Base-by-base conservation (phyloP, 2,113 vertebrate species). In the Nothoprocta pentlandii region DNA sequence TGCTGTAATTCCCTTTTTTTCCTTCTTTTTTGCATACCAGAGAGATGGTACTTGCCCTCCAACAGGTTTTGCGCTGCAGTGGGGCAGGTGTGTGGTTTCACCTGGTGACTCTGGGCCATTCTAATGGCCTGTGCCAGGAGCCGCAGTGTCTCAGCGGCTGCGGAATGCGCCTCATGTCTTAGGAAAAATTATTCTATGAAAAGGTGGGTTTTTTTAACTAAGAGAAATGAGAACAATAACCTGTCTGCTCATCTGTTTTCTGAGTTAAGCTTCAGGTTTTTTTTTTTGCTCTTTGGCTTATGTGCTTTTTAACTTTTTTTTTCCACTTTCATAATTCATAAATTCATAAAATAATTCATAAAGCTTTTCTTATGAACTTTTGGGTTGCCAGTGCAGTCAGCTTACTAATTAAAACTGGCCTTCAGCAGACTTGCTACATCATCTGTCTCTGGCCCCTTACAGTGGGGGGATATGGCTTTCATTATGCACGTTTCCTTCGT, bases 401-500 rank as follows among this genome's bases (percentile, higher is more conserved):
- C 87, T 85, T 76, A 92, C 46, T 61, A 80, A 70, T 41, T 80
- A 80, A 77, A 54, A 54, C 71, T 93, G 85, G 30, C 85, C 94
- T 32, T 68, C 82, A 36, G 53, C 79, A 94, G 95, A 74, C 68
- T 63, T 70, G 56, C 69, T 94, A 73, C 11, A 2, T 82, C 82
- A 89, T 93, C 86, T 95, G 74, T 93, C 77, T 91, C 68, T 95
- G 75, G 85, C 95, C 90, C 82, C 71, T 94, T 83, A 71, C 89
- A 82, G 39, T 76, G n/a, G 15, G 4, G 54, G 54, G 54, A 56
- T 56, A 56, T 90, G 79, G 76, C 76, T 95, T 96, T 87, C 75
- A 69, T 95, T 95, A 77, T 80, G 59, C 67, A 16, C 80, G 16
- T 88, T 93, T 95, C 80, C 79, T 77, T 90, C 54, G 61, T 83